phyloP scores from a whole-genome alignment of 2,797 vertebrate species.

The Gymnopithys bicolor region DNA sequence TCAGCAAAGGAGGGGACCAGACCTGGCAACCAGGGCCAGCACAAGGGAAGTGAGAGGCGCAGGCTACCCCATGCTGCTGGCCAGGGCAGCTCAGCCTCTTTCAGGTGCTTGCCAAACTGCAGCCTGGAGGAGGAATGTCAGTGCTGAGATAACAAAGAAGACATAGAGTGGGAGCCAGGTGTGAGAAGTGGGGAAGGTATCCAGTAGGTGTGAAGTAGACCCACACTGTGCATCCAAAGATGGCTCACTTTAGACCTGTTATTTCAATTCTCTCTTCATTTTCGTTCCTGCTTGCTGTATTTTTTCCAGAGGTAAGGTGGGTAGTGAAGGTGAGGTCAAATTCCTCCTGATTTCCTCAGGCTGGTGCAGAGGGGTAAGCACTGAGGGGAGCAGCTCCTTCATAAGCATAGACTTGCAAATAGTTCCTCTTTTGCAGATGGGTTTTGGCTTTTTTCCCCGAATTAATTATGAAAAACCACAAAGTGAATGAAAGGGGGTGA shows the following conservation, averaged over 20 bases:
- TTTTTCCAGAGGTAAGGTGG: neutral
- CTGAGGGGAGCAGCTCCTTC: neutral
- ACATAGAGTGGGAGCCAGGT: neutral
- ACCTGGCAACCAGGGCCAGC: neutral
- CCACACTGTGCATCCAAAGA: neutral
- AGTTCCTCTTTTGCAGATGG: neutral
- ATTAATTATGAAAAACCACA: neutral
- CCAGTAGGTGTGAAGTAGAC: neutral
- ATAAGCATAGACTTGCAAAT: neutral
- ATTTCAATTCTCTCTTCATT: neutral
- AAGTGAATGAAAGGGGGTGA: neutral
- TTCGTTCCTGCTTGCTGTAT: neutral
- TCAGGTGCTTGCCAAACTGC: neutral
- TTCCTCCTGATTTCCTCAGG: neutral
- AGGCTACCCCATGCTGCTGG: neutral
- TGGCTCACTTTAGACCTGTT: neutral
- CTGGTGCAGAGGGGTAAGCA: neutral
- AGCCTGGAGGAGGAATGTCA: neutral
- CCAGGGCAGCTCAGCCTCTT: neutral
- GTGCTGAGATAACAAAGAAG: neutral
- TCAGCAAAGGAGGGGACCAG: accelerated
- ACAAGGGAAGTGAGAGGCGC: neutral
- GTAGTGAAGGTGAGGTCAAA: neutral
- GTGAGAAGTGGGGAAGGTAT: neutral
- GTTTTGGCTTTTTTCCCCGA: neutral